Evolutionary conservation across 2,797 vertebrate species (phyloP), one percentile per base, ranked within the genome.

Genomic region (Pangasius djambal): DNA sequence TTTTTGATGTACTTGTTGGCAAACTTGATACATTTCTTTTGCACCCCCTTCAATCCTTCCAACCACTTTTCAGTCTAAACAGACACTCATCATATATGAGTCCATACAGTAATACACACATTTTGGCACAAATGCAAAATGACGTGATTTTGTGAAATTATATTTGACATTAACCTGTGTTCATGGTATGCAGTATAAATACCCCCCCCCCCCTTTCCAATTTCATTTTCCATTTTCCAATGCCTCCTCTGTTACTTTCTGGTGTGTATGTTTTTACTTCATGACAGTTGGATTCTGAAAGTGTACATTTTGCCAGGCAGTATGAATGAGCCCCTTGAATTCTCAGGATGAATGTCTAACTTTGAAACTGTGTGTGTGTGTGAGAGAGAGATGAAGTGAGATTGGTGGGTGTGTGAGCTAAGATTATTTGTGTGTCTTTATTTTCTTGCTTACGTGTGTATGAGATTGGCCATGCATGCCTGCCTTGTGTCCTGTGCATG

Each of bases 291-390:
- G 94, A 95, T 94, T 94, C 92, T 94, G 94, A 96, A 96, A 94
- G 95, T 95, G 95, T 90, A 55, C 93, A 88, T 94, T 94, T 94
- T 95, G 95, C 95, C 95, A 94, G 94, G 90, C 83, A 67, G 92
- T 92, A 96, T 96, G 96, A 97, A 97, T 96, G 94, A 95, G 93
- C 92, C 92, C 95, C 93, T 96, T 96, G 93, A 95, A 94, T 95
- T 95, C 92, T 92, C 93, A 93, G 93, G 93, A 95, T 95, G 95
- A 95, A 94, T 94, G 91, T 95, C 95, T 94, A 94, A 95, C 94
- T 95, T 94, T 93, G 93, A 93, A 94, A 95, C 93, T 91, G 90
- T 65, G 37, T 18, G 90, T 65, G 37, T 18, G 90, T 40, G 40
- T 40, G 77, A 91, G 85, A 16, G 77, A 18, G 77, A 55, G 69